These are phyloP conservation scores for Oophaga sylvatica DNA, from an alignment of 2,797 vertebrate species.

Conservation along the genomic window DNA sequence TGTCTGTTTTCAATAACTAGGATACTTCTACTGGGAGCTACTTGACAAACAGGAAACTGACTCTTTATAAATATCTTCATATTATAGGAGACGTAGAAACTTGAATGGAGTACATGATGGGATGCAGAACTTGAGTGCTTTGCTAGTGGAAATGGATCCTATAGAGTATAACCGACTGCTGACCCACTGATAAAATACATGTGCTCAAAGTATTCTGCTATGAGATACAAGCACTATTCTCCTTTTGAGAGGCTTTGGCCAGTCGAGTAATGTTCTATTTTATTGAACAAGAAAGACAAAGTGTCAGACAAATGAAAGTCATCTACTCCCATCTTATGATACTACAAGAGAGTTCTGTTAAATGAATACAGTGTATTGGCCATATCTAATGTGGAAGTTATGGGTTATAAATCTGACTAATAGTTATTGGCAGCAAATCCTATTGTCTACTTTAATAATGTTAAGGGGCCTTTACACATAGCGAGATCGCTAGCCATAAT, in stretches of 20 bases:
- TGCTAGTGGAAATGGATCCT: conserved; percentile 5
- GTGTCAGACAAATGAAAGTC: neutral
- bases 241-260: neutral
- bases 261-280: neutral
- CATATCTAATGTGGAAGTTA: neutral
- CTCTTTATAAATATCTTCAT: conserved; percentile 21
- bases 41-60: conserved; percentile 40
- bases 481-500: too few relatives aligned
- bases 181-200: conserved; percentile 8
- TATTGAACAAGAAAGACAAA: neutral
- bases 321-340: neutral
- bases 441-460: neutral
- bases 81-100: neutral
- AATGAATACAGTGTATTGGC: neutral
- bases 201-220: neutral
- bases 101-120: conserved; percentile 26
- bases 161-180: neutral
- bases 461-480: too few relatives aligned
- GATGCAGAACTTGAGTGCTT: conserved; percentile 12
- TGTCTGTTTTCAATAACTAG: neutral
- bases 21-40: neutral
- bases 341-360: neutral
- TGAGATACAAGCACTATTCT: neutral
- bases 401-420: neutral
- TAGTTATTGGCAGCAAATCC: neutral